Percentiles rank a stretch among this genome's conserved stretches.
Evolutionary conservation across 2,797 vertebrate species (phyloP).

Genomic region (Luscinia megarhynchos): DNA sequence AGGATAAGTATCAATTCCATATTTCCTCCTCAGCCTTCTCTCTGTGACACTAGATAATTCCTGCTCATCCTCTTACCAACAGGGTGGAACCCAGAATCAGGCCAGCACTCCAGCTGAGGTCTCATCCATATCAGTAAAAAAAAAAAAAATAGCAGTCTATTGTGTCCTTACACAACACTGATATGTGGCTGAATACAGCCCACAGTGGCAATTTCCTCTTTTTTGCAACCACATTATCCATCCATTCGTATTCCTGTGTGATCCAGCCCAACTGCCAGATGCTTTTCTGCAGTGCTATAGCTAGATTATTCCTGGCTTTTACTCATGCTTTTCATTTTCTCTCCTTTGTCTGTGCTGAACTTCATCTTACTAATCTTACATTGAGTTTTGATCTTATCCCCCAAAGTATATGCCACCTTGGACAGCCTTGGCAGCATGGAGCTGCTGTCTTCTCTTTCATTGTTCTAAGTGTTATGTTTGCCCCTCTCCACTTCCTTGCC

Average conservation of each 20-base stretch:
- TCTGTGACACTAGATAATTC: neutral
- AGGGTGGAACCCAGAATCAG: neutral
- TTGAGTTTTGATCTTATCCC: neutral
- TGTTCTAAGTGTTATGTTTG: neutral
- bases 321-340: constrained; percentile 6
- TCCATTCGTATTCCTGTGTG: neutral
- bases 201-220: neutral
- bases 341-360: neutral
- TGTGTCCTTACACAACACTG: neutral
- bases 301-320: constrained; percentile 43
- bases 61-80: neutral
- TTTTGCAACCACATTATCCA: constrained; percentile 10
- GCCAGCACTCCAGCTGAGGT: neutral
- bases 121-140: neutral
- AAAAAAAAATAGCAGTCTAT: neutral
- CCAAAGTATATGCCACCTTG: neutral
- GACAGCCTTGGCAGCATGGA: neutral
- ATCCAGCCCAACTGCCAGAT: neutral
- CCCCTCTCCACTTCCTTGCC: neutral
- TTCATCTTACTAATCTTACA: constrained; percentile 15
- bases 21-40: neutral
- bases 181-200: neutral
- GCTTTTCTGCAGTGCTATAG: constrained; percentile 21
- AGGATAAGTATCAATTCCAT: neutral
- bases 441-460: neutral